Evolutionary conservation across 1,140 invertebrate genomes (phyloP), one percentile per base, ranked within the genome.

Genomic region (Doryteuthis pealeii): DNA sequence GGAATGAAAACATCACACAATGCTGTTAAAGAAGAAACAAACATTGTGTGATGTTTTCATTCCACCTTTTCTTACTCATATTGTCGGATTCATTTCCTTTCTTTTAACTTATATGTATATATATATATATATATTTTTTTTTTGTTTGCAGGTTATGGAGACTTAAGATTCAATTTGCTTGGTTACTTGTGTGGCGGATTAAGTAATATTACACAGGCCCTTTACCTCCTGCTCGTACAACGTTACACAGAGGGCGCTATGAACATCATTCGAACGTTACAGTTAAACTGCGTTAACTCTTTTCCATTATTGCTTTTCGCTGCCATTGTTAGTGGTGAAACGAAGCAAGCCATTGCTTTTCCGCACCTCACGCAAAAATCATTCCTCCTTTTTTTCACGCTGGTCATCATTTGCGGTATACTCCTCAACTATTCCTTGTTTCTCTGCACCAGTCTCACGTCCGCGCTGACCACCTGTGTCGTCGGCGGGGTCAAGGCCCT

Each of bases 391-490:
- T 70, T 85, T 12, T 87, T 90, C 74, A 67, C 84, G 40, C 32
- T 82, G 3, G 82, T 90, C 30, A 83, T 90, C 33, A 76, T 81
- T 35, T 78, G 89, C 72, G 90, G 90, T 0, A 86, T 85, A 45
- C 74, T 90, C 5, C 78, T 90, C 30, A 90, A 90, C 78, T 90
- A 89, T 77, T 87, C 89, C 1, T 78, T 90, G 66, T 90, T 90
- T 78, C 82, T 90, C 65, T 90, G 90, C 77, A 90, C 89, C 0
- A 85, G 84, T 69, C 78, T 88, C 65, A 90, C 88, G 30, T 89
- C 88, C 18, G 90, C 90, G 2, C 79, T 90, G 54, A 90, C 90
- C 0, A 90, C 90, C 2, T 89, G 87, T 77, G 81, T 90, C 22
- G 87, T 90, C 5, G 89, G 89, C 2, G 87, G 89, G 0, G 71